These are phyloP conservation scores for Tipula unca DNA, from an alignment of 2,888 invertebrate genomes.

Conservation along the genomic window DNA sequence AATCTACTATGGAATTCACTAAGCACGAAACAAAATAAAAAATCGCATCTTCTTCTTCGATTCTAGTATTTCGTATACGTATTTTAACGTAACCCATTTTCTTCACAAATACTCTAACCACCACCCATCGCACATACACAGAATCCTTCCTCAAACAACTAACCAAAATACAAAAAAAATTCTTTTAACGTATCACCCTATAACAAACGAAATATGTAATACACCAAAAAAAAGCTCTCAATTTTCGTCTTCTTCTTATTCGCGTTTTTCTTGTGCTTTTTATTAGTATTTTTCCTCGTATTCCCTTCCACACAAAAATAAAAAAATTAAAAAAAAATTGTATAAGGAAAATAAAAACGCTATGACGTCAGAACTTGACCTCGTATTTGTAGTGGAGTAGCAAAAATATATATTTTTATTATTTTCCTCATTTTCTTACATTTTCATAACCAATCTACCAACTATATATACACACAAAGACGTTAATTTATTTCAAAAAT, in stretches of 20 bases:
- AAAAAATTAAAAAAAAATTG: too few species aligned
- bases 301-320: not conserved
- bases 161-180: not conserved
- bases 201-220: not conserved
- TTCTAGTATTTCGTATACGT: not conserved
- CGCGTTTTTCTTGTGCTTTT: not conserved
- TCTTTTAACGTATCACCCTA: not conserved
- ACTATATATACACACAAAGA: not conserved
- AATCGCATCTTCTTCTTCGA: not conserved
- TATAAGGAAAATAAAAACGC: not conserved
- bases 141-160: not conserved
- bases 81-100: not conserved
- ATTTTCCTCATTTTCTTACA: not conserved
- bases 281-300: conserved; percentile 3
- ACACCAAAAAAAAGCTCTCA: not conserved
- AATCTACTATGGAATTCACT: not conserved
- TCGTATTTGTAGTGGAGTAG: conserved; percentile 15
- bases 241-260: not conserved
- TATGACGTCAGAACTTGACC: conserved; percentile 20
- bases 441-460: not conserved
- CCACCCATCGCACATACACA: not conserved
- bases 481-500: not conserved
- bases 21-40: not conserved
- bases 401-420: not conserved
- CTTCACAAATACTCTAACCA: conserved; percentile 8